These are phyloP conservation scores for Semaprochilodus insignis DNA, from an alignment of 2,797 vertebrate species.

Conservation along the genomic window DNA sequence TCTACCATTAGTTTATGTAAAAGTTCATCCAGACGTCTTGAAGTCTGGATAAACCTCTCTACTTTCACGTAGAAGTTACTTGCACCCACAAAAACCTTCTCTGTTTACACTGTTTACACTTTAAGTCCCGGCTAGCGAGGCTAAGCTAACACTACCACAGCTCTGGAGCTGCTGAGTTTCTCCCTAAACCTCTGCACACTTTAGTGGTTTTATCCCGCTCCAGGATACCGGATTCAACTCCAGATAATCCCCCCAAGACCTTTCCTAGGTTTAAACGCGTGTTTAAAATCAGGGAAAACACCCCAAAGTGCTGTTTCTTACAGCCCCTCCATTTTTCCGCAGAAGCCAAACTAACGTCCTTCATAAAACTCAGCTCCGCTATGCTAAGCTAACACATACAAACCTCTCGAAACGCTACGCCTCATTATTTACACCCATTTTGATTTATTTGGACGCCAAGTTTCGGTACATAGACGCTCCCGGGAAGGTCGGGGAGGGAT, in stretches of 20 bases:
- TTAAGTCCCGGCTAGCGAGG: background rate
- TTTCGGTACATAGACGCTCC: background rate
- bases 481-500: background rate
- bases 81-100: background rate
- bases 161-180: background rate
- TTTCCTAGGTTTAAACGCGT: background rate
- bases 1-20: background rate
- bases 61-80: background rate
- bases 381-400: background rate
- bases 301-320: background rate
- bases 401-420: background rate
- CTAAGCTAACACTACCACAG: background rate
- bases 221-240: no score
- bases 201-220: no score
- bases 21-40: no score
- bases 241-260: no score
- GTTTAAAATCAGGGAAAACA: background rate
- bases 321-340: background rate
- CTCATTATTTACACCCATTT: background rate
- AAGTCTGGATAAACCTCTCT: no score
- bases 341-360: constrained; percentile 3
- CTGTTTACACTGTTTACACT: constrained; percentile 15
- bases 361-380: constrained; percentile 4
- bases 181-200: no score
- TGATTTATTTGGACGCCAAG: background rate